These are phyloP conservation scores for Antennarius striatus DNA, from an alignment of 2,113 vertebrate genomes.

Conservation along the genomic window DNA sequence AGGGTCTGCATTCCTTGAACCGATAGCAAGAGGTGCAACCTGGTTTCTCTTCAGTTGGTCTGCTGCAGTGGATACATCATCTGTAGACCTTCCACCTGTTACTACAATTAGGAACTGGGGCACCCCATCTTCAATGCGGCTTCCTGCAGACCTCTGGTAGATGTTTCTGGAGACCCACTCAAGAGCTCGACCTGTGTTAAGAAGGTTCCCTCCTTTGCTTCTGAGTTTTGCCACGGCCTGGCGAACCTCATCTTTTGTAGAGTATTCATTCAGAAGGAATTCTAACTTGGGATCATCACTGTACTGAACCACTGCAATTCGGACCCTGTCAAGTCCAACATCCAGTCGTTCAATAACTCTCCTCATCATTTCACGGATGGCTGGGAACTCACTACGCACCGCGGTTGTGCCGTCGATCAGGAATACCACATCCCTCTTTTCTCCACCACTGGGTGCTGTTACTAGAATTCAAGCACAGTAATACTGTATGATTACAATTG, in stretches of 20 bases:
- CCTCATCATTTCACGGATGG: slow-evolving; percentile 83
- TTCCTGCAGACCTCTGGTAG: slow-evolving; percentile 89
- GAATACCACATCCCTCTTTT: slow-evolving; percentile 91
- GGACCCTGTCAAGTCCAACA: slow-evolving; percentile 85
- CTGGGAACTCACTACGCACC: slow-evolving; percentile 79
- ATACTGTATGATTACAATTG: background rate
- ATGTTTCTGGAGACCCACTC: slow-evolving; percentile 87
- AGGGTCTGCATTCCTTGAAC: slow-evolving; percentile 77
- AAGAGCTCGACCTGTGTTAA: slow-evolving; percentile 87
- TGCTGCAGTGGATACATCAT: slow-evolving; percentile 84
- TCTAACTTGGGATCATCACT: slow-evolving; percentile 85
- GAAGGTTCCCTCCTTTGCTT: slow-evolving; percentile 82
- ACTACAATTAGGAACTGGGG: slow-evolving; percentile 93
- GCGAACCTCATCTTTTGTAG: slow-evolving; percentile 87
- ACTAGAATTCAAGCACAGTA: slow-evolving; percentile 32
- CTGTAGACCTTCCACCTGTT: slow-evolving; percentile 83
- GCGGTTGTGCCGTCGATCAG: slow-evolving; percentile 89
- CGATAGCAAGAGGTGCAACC: slow-evolving; percentile 86
- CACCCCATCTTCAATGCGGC: slow-evolving; percentile 90
- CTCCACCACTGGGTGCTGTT: slow-evolving; percentile 49
- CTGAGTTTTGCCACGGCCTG: slow-evolving; percentile 78
- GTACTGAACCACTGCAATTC: slow-evolving; percentile 92
- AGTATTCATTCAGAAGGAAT: slow-evolving; percentile 86
- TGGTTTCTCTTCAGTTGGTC: slow-evolving; percentile 82
- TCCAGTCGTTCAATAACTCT: slow-evolving; percentile 86